Evolutionary conservation across 1,140 invertebrate species (phyloP).

Genomic region (Sminthurinus signatus): DNA sequence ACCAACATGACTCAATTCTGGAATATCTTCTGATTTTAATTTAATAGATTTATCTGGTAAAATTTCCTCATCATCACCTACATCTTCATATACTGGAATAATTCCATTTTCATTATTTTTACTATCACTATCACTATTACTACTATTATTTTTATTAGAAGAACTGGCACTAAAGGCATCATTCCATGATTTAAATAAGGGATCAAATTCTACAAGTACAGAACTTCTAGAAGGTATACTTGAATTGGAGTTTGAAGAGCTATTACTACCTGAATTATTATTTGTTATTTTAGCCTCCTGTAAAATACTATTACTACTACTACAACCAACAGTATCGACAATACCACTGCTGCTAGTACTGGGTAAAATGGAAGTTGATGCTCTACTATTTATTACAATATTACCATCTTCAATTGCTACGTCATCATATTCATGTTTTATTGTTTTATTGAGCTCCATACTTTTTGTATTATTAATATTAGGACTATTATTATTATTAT

Average conservation of each 20-base stretch:
- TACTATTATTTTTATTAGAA: too few species aligned
- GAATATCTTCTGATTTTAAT: too few species aligned
- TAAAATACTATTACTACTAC: too few species aligned
- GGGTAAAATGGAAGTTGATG: not conserved
- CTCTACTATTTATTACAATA: conserved; percentile 12
- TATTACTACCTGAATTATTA: conserved; percentile 13
- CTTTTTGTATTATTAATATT: not conserved
- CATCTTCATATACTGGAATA: too few species aligned
- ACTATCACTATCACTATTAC: too few species aligned
- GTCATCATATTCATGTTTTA: conserved; percentile 33
- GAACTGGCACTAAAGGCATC: too few species aligned
- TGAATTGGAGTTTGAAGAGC: not conserved
- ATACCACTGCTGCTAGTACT: not conserved
- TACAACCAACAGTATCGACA: not conserved
- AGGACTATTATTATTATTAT: too few species aligned
- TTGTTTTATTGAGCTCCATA: not conserved
- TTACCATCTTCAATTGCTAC: conserved; percentile 37
- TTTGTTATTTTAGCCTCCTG: not conserved
- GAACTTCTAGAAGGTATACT: conserved; percentile 31
- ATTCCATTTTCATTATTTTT: too few species aligned
- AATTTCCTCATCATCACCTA: too few species aligned
- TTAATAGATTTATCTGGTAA: too few species aligned
- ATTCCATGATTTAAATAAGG: too few species aligned
- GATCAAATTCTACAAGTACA: conserved; percentile 36
- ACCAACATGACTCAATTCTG: too few species aligned